phyloP scores from a whole-genome alignment of 2,113 vertebrate genomes.

The Alethe diademata region DNA sequence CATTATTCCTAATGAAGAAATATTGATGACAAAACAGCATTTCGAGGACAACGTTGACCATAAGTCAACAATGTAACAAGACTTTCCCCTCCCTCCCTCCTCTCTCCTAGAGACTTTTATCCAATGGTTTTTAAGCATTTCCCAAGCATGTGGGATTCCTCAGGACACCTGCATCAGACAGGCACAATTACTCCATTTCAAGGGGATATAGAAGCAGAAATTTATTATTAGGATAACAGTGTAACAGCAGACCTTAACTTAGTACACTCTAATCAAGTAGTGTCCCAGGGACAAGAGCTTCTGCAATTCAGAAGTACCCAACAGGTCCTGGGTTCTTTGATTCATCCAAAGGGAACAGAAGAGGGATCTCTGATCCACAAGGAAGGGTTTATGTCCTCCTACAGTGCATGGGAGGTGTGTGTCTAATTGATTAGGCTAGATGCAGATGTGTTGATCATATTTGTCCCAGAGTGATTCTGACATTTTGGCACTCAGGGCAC shows the following conservation, averaged over 20 bases:
- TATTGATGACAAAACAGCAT: slow-evolving; percentile 72
- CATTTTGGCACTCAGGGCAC: neutral
- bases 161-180: neutral
- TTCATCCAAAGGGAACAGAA: neutral
- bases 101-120: slow-evolving; percentile 5
- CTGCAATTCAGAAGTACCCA: neutral
- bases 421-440: neutral
- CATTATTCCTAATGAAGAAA: slow-evolving; percentile 72
- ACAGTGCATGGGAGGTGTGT: neutral
- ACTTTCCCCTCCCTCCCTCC: neutral
- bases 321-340: neutral
- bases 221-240: neutral
- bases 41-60: slow-evolving; percentile 62
- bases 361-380: neutral
- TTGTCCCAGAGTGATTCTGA: neutral
- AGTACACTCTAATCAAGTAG: neutral
- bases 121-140: slow-evolving; percentile 28
- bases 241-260: neutral
- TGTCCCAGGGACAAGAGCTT: neutral
- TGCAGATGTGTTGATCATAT: neutral
- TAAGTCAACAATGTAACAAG: slow-evolving; percentile 47
- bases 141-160: neutral
- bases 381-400: neutral
- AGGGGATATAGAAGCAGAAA: neutral
- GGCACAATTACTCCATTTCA: neutral